Evolutionary conservation across 2,113 vertebrate genomes (phyloP), one percentile per base, ranked within the genome.

Genomic region (Eretmodus cyanostictus): DNA sequence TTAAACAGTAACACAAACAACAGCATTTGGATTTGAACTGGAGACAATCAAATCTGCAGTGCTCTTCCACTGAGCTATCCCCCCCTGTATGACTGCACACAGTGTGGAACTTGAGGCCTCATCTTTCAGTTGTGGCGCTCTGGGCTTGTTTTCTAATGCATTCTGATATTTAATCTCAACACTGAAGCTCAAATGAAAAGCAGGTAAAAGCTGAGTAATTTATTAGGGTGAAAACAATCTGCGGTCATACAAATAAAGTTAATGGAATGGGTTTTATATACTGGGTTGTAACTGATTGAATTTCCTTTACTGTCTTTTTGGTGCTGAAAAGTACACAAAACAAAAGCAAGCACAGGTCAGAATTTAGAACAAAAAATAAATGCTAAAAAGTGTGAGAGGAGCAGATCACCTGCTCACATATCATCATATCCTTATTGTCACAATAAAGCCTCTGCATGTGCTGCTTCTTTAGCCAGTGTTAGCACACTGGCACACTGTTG

Each of bases 31-130:
- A 3, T 9, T 61, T 61, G 5, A 97, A 96, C 94, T 90, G 29
- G 94, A 93, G 95, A 97, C 95, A 95, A 96, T 95, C 96, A 96
- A 96, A 96, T 95, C 95, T 97, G 95, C 95, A 97, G 96, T 97
- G 96, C 96, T 97, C 96, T 96, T 94, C 96, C 95, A 97, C 96
- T 96, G 96, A 97, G 96, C 95, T 97, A 96, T 95, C 96, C 93
- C 96, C 96, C 96, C 96, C 7, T 19, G 10, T 11, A 22, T 54
- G 51, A 54, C 9, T 22, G 51, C 51, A 53, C 51, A 16, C 27
- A 31, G 27, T 17, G 14, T 31, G 14, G 5, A 61, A 16, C 27
- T 16, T 16, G 5, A 9, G 8, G 27, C 31, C 8, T 61, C 57
- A 29, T 31, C 13, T 61, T 61, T 61, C 57, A 31, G 2, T 9